Base-by-base conservation (phyloP, 2,888 invertebrate genomes). In the Melolontha melolontha region DNA sequence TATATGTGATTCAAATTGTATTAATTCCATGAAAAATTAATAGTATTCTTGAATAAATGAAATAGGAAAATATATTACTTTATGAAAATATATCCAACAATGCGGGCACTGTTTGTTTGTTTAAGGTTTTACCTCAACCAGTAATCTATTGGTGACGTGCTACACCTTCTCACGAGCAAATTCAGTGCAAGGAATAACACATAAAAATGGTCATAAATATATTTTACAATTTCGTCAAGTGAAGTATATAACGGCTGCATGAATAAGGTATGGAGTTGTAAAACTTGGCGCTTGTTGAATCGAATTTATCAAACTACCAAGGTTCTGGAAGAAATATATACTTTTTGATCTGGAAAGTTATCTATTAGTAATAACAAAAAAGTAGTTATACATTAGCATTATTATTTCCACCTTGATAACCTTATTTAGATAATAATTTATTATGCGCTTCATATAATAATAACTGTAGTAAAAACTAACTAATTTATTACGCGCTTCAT, bases 141-240 rank as follows among this genome's bases (percentile, higher is more conserved):
- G 44, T 44, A 59, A 44, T 44, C 44, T 59, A 27, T n/a, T n/a
- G 42, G 1, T 40, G 40, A 42, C 51, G 51, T 51, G 52, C 52
- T 42, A 42, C 50, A 64, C 41, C 27, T 27, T 27, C 52, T 29
- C 42, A 27, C 40, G 17, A 17, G 14, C 59, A 57, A 66, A 57
- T 29, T 27, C 49, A 39, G 14, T 22, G 34, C 55, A 71, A 70
- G 74, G 70, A 78, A 79, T 79, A 78, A 80, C 77, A 77, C 79
- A 80, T 81, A 80, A 80, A 81, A 79, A 70, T 71, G 75, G 71
- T 74, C 77, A 78, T 80, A 81, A 80, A 81, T 80, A 81, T 79
- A 80, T 81, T 81, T 81, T 80, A 81, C 81, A 80, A 81, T 81
- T 82, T 80, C 77, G 80, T 79, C 80, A 79, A 81, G 80, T 81